phyloP scores from a whole-genome alignment of 2,888 invertebrate genomes.

The Dicyrtoma fusca region DNA sequence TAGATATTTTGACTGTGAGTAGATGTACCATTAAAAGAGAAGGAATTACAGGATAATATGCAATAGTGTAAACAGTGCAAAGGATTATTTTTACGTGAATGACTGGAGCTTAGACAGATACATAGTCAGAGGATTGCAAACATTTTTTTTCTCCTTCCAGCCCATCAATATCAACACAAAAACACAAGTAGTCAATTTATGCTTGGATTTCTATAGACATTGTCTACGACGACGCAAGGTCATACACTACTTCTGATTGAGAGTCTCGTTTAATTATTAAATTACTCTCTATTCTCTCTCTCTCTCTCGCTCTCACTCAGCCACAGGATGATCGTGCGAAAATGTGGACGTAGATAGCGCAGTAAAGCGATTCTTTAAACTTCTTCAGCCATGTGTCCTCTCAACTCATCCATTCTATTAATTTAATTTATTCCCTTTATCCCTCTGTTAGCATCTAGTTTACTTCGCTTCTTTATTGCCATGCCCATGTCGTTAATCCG shows the following conservation, averaged over 20 bases:
- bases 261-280: constrained; percentile 24
- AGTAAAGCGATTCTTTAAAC: neutral
- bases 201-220: constrained; percentile 8
- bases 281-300: constrained; percentile 11
- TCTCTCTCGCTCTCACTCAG: constrained; percentile 8
- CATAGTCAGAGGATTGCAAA: neutral
- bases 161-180: neutral
- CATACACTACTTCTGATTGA: constrained; percentile 16
- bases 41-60: too few species aligned
- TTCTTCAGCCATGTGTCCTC: neutral
- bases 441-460: too few species aligned
- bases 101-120: too few species aligned
- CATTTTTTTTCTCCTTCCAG: neutral
- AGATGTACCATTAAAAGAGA: too few species aligned
- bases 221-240: constrained; percentile 14
- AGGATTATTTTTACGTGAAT: too few species aligned
- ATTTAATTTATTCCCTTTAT: too few species aligned
- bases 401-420: too few species aligned
- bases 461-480: too few species aligned
- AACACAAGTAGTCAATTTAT: constrained; percentile 3
- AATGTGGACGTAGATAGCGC: too few species aligned
- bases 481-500: too few species aligned
- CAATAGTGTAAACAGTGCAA: too few species aligned
- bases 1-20: too few species aligned
- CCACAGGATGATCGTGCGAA: neutral